phyloP scores from a whole-genome alignment of 2,888 invertebrate genomes.

The Malthinus flaveolus region DNA sequence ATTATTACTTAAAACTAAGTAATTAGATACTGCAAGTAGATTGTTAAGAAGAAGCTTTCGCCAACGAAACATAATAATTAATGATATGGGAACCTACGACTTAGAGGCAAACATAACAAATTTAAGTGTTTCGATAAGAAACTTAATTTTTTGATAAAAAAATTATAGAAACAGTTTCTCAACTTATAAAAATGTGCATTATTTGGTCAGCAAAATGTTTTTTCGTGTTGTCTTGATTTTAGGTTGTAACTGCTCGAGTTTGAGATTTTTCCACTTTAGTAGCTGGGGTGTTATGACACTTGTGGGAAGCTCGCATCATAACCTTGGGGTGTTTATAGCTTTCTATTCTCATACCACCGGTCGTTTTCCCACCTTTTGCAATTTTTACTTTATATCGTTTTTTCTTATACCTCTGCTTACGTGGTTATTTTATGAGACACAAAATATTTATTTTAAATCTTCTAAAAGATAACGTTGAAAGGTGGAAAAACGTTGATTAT shows the following conservation, averaged over 20 bases:
- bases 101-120: constrained; percentile 1
- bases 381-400: constrained; percentile 21
- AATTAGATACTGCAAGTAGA: too few relatives aligned
- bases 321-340: constrained; percentile 31
- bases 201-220: constrained; percentile 18
- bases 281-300: constrained; percentile 32
- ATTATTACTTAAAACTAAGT: too few relatives aligned
- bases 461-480: constrained; percentile 7
- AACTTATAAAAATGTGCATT: constrained; percentile 8
- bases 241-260: constrained; percentile 25
- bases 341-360: constrained; percentile 21
- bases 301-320: constrained; percentile 31
- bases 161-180: neutral
- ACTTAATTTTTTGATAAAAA: constrained; percentile 1
- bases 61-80: constrained; percentile 11
- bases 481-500: constrained; percentile 7
- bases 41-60: constrained; percentile 4
- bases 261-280: constrained; percentile 31
- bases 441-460: constrained; percentile 21
- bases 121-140: neutral
- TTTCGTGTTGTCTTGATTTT: constrained; percentile 26
- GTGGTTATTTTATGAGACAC: constrained; percentile 19
- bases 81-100: constrained; percentile 4
- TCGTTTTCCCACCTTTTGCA: constrained; percentile 13
- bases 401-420: constrained; percentile 1